Evolutionary conservation across 2,888 invertebrate genomes (phyloP).

Genomic region (Blera fallax): DNA sequence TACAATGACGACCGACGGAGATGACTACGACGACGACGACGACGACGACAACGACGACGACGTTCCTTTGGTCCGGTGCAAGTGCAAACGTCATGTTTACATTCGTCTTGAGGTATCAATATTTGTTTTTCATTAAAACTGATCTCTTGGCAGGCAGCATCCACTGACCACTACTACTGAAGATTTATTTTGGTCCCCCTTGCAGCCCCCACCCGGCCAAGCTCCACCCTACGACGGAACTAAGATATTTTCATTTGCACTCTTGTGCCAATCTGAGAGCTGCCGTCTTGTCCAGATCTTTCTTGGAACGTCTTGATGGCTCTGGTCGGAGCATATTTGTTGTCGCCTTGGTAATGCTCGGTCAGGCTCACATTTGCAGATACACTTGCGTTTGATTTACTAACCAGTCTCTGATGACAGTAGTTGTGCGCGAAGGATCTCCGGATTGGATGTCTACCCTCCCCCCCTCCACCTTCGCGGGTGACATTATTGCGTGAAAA

Average conservation of each 20-base stretch:
- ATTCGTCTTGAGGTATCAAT: slow-evolving; percentile 70
- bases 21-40: too few species aligned
- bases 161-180: slow-evolving; percentile 26
- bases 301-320: slow-evolving; percentile 52
- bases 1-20: neutral
- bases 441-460: too few species aligned
- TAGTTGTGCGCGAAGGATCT: slow-evolving; percentile 44
- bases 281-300: too few species aligned
- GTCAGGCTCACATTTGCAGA: slow-evolving; percentile 42
- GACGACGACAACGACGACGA: slow-evolving; percentile 1
- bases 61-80: slow-evolving; percentile 44
- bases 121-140: slow-evolving; percentile 72
- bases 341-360: slow-evolving; percentile 53
- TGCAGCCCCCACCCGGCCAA: neutral
- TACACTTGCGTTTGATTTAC: slow-evolving; percentile 48
- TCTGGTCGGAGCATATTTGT: slow-evolving; percentile 55
- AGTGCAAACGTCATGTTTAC: slow-evolving; percentile 61
- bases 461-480: neutral
- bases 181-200: neutral
- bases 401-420: neutral
- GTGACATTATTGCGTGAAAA: slow-evolving; percentile 39
- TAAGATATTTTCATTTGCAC: slow-evolving; percentile 60
- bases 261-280: slow-evolving; percentile 55
- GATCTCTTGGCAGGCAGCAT: slow-evolving; percentile 65
- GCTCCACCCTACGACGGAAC: neutral